Evolutionary conservation across 1,140 invertebrate genomes (phyloP).

Genomic region (Anoplophora glabripennis): DNA sequence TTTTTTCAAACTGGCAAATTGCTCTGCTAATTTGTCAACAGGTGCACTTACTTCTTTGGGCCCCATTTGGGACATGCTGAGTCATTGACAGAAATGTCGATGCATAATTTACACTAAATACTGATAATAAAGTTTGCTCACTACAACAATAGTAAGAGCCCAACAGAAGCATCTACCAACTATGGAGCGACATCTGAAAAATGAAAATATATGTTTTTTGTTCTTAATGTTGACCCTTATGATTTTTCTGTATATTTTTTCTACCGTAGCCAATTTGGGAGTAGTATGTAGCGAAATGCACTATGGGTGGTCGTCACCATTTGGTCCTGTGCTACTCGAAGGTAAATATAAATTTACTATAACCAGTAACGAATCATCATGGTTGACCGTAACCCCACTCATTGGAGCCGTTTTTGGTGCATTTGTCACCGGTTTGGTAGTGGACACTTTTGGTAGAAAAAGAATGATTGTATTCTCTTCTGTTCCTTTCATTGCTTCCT

Average conservation of each 20-base stretch:
- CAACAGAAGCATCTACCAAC: not conserved
- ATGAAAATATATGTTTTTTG: slow-evolving; percentile 2
- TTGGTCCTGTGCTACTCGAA: slow-evolving; percentile 35
- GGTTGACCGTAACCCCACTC: slow-evolving; percentile 44
- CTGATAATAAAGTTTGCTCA: too few relatives aligned
- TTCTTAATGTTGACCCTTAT: not conserved
- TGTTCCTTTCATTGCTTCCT: slow-evolving; percentile 63
- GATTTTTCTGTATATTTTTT: slow-evolving; percentile 3
- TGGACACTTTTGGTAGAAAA: slow-evolving; percentile 63
- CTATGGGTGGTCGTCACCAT: slow-evolving; percentile 43
- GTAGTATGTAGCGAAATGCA: slow-evolving; percentile 42
- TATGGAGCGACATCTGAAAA: not conserved
- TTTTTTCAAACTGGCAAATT: too few relatives aligned
- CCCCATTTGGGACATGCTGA: too few relatives aligned
- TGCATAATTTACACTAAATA: too few relatives aligned
- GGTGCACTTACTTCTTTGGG: too few relatives aligned
- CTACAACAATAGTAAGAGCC: too few relatives aligned
- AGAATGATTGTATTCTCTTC: slow-evolving; percentile 60
- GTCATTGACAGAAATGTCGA: too few relatives aligned
- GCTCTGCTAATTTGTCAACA: too few relatives aligned
- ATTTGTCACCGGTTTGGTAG: slow-evolving; percentile 39
- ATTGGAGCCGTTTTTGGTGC: slow-evolving; percentile 3
- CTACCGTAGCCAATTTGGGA: slow-evolving; percentile 32
- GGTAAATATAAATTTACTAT: slow-evolving; percentile 28
- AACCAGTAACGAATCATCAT: slow-evolving; percentile 54